Evolutionary conservation across 1,140 invertebrate genomes (phyloP).

Genomic region (Procambarus virginalis): DNA sequence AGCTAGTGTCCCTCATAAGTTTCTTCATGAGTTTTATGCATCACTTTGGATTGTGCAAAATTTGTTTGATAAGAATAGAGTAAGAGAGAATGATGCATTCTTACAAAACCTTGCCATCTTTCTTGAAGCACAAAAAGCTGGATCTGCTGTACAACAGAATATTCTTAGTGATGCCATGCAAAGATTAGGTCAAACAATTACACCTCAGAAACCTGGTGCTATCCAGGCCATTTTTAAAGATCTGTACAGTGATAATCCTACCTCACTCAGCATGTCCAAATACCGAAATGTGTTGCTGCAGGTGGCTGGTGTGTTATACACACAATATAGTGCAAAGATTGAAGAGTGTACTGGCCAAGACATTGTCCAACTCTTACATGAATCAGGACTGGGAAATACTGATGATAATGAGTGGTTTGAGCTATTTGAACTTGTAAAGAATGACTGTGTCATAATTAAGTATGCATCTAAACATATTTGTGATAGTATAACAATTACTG

Average conservation of each 20-base stretch:
- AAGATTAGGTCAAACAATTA: neutral
- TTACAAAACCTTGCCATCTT: neutral
- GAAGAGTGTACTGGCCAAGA: slow-evolving; percentile 18
- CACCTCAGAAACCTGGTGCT: slow-evolving; percentile 17
- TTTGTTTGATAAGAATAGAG: slow-evolving; percentile 21
- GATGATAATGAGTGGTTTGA: slow-evolving; percentile 42
- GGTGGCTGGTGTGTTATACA: slow-evolving; percentile 26
- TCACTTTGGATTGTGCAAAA: slow-evolving; percentile 3
- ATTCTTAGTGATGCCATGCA: neutral
- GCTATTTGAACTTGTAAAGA: neutral
- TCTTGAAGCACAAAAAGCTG: neutral
- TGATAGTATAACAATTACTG: neutral
- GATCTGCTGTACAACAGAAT: neutral
- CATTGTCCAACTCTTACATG: slow-evolving; percentile 6
- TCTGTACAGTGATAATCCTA: neutral
- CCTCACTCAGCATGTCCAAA: neutral
- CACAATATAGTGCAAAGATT: neutral
- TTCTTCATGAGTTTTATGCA: slow-evolving; percentile 40
- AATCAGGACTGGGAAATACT: slow-evolving; percentile 1
- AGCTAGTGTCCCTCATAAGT: slow-evolving; percentile 25
- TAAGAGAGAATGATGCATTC: neutral
- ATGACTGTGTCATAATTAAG: neutral
- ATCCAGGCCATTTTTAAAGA: neutral
- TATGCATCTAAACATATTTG: neutral
- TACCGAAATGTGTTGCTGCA: slow-evolving; percentile 32